Base-by-base conservation (phyloP, 2,888 invertebrate genomes). In the Drosophila affinis region DNA sequence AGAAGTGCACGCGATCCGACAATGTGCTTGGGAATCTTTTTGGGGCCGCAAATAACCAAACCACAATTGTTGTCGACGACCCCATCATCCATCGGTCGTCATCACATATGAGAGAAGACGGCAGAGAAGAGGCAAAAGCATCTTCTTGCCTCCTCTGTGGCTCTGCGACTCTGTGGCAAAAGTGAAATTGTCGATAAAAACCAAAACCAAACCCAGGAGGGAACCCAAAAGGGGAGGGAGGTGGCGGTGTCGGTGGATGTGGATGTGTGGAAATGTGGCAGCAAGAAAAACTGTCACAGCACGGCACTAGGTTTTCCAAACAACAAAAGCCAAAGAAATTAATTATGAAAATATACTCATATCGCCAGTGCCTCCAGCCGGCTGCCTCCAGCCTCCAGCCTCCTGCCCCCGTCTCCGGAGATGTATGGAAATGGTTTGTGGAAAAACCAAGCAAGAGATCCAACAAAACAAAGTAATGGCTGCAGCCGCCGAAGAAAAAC, bases 161-260 rank as follows among this genome's bases (percentile, higher is more conserved):
- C 12, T 12, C 72, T 71, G 65, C 56, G 57, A 53, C 61, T 72
- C 45, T 69, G 78, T 62, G 75, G 70, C 59, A 85, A 84, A 84
- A 85, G 83, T 84, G 86, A 85, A 84, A 84, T 81, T 85, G 83
- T 85, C 83, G 83, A 84, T 84, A 81, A 81, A 79, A 78, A 59
- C 45, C 24, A 81, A 79, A 78, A 59, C 45, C 24, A 81, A 79
- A 78, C 57, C 45, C 24, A 39, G 12, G 24, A 14, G 9, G 14
- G 0, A 21, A 4, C 29, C 6, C 47, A 2, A 5, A n/a, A 4
- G 39, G 14, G 9, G 44, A 4, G 24, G 24, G 44, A 4, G 24
- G 24, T 24, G 24, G 24, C 24, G 24, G 24, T 24, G 4, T 18
- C 24, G 24, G 24, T 24, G 4, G 24, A 24, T 24, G 24, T 54